Conservation (phyloP, 2,888 invertebrate species). For the Aphelenchoides bicaudatus region DNA sequence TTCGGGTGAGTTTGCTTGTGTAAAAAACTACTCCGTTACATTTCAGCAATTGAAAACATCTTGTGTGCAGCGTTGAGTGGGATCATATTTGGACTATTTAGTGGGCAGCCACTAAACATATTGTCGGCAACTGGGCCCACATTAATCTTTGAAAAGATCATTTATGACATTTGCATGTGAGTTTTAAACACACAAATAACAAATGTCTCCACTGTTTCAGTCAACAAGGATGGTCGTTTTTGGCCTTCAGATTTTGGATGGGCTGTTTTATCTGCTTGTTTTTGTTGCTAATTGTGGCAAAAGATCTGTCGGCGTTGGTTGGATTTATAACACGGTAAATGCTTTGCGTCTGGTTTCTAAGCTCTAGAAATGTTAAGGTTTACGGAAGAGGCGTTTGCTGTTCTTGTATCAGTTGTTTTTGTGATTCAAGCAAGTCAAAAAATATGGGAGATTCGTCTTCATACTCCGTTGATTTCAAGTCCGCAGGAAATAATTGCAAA, state of each 20-base stretch:
- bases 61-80: conserved; percentile 54
- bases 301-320: conserved; percentile 92
- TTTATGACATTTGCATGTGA: conserved; percentile 62
- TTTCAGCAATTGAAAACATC: conserved; percentile 55
- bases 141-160: conserved; percentile 60
- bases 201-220: conserved; percentile 1
- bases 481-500: conserved; percentile 15
- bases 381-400: conserved; percentile 75
- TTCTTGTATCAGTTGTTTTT: conserved; percentile 93
- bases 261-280: conserved; percentile 88
- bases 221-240: conserved; percentile 73
- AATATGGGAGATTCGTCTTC: conserved; percentile 78
- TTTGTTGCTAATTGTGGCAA: conserved; percentile 79
- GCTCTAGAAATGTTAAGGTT: too few species aligned
- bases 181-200: too few species aligned
- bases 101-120: conserved; percentile 55
- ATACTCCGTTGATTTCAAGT: conserved; percentile 67
- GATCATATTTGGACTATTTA: conserved; percentile 62
- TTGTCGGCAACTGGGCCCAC: conserved; percentile 60
- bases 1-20: too few species aligned
- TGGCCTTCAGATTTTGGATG: conserved; percentile 89
- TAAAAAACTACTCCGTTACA: too few species aligned
- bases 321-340: too few species aligned
- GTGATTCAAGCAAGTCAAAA: conserved; percentile 97
- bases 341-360: too few species aligned